Conservation (phyloP, 2,113 vertebrate genomes). For the Piaya cayana region DNA sequence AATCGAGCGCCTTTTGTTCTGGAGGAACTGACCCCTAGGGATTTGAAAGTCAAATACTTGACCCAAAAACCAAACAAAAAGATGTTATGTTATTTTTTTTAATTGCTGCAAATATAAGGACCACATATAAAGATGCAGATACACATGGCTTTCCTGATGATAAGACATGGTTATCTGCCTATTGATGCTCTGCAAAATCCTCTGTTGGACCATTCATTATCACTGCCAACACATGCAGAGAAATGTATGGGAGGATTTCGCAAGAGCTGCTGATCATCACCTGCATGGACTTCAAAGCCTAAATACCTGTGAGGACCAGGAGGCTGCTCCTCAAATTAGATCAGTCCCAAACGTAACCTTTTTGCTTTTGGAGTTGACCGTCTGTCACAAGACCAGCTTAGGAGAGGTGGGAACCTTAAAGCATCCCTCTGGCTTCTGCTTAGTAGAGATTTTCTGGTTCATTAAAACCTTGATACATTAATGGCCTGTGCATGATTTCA, state of each 20-base stretch:
- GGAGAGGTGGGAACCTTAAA: background rate
- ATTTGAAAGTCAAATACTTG: background rate
- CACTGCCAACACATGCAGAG: background rate
- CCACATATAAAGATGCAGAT: background rate
- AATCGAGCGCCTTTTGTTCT: background rate
- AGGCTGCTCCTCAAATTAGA: background rate
- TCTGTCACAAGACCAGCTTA: background rate
- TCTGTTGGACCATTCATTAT: background rate
- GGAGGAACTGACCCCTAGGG: background rate
- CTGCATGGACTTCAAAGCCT: background rate
- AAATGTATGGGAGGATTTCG: background rate
- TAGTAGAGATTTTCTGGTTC: slow-evolving; percentile 35
- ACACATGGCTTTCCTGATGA: background rate
- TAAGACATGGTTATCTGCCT: fast-evolving
- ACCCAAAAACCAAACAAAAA: background rate
- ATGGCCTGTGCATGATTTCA: slow-evolving; percentile 55
- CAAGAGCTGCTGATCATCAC: background rate
- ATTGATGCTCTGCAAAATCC: background rate
- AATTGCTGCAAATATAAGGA: background rate
- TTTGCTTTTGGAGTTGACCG: background rate
- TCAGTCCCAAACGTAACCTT: background rate
- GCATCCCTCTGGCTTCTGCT: slow-evolving; percentile 9
- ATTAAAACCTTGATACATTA: slow-evolving; percentile 44
- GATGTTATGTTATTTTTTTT: background rate
- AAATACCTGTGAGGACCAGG: background rate